Base-by-base conservation (phyloP, 2,797 vertebrate species). In the Myripristis jacobus region DNA sequence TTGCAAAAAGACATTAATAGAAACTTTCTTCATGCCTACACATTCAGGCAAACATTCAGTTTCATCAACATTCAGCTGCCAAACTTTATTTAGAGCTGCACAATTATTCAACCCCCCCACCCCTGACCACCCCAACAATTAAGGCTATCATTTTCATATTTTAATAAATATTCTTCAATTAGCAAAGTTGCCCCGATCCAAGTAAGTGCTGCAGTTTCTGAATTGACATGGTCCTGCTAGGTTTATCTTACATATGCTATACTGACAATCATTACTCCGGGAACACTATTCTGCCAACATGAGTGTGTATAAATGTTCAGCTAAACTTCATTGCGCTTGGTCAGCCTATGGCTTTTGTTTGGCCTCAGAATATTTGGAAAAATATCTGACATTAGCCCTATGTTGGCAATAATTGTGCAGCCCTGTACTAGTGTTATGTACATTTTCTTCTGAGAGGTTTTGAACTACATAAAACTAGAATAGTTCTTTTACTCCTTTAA, bases 1-100 rank as follows among this genome's bases (percentile, higher is more conserved):
- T 31, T 54, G 54, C 62, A 75, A 66, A 22, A 47, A 53, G 72
- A 69, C 54, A 65, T 62, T 1, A 73, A 11, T 7, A 51, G 22
- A 79, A 34, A 82, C 54, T 60, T 61, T 73, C 65, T 67, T 73
- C 18, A 66, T 34, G 55, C 75, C 64, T 44, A 48, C 22, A 84
- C 70, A 66, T 82, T 47, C 53, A 44, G 38, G 41, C 43, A 61
- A 29, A 47, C 56, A 58, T 58, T 82, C 48, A 22, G 7, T 52
- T 75, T 52, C 57, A 66, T 73, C 34, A 73, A 68, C 82, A 88
- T 82, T 81, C 78, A 86, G 70, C 74, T 78, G 73, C 76, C 74
- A 70, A 58, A 19, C 25, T 16, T 21, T 70, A 36, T 54, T 57
- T 29, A 66, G 62, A 66, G 68, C 75, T 75, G 46, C 76, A 75